Evolutionary conservation across 1,140 invertebrate species (phyloP).

Genomic region (Diachasmimorpha longicaudata): DNA sequence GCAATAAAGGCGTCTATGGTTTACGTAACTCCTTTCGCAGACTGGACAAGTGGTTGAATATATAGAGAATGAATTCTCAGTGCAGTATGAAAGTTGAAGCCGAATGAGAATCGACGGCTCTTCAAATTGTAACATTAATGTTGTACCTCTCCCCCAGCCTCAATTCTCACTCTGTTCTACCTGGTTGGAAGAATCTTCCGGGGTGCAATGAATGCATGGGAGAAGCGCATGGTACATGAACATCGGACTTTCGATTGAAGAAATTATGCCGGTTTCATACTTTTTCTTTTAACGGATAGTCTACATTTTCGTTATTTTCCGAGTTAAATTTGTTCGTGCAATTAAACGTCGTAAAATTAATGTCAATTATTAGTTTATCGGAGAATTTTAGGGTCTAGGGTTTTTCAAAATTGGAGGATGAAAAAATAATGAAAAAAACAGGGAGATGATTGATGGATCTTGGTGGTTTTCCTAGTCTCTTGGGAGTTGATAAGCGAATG

Average conservation of each 20-base stretch:
- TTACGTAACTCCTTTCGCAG: slow-evolving; percentile 33
- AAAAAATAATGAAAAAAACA: too few species aligned
- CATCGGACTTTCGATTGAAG: slow-evolving; percentile 3
- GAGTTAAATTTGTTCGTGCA: background rate
- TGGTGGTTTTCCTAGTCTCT: too few species aligned
- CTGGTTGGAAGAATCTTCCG: background rate
- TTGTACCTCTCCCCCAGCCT: background rate
- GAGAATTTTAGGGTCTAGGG: too few species aligned
- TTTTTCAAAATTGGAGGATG: too few species aligned
- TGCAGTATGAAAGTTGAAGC: background rate
- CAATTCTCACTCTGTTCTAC: background rate
- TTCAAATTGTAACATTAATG: background rate
- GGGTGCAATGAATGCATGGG: background rate
- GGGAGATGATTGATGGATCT: too few species aligned
- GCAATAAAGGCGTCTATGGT: slow-evolving; percentile 45
- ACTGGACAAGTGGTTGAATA: slow-evolving; percentile 20
- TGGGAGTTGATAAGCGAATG: too few species aligned
- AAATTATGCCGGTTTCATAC: background rate
- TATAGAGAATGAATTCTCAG: slow-evolving; percentile 12
- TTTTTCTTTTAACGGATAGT: background rate
- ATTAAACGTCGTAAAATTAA: too few species aligned
- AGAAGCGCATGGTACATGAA: background rate
- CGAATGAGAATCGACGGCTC: background rate
- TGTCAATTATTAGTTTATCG: too few species aligned
- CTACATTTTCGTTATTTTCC: background rate